Percentiles rank a stretch among this genome's conserved stretches.
Evolutionary conservation across 2,797 vertebrate species (phyloP).

Genomic region (Periophthalmus magnuspinnatus): DNA sequence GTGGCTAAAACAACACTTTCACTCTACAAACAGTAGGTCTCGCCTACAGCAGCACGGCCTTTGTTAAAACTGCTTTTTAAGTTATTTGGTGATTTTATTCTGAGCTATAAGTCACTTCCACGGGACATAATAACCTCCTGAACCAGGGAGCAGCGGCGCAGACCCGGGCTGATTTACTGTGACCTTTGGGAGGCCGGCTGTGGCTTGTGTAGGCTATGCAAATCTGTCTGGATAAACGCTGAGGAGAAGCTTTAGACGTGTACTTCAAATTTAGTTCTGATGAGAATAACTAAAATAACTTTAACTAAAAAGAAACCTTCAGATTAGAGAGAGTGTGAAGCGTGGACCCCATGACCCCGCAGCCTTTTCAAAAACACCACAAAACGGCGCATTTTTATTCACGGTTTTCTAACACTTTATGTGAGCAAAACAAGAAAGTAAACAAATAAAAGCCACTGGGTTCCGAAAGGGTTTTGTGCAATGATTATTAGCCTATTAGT

Average conservation of each 20-base stretch:
- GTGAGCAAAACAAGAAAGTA: conserved; percentile 28
- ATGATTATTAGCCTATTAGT: conserved; percentile 16
- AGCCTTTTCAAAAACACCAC: not conserved
- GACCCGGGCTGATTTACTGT: conserved; percentile 78
- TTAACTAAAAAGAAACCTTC: not conserved
- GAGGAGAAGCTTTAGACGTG: conserved; percentile 58
- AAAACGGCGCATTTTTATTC: not conserved
- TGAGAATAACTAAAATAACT: not conserved
- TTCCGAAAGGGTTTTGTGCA: conserved; percentile 46
- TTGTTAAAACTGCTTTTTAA: conserved; percentile 52
- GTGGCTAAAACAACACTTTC: conserved; percentile 41
- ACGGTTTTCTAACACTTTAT: conserved; percentile 3
- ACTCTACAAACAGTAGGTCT: conserved; percentile 40
- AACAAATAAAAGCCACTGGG: conserved; percentile 17
- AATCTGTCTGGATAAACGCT: conserved; percentile 68
- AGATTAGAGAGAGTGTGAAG: not conserved
- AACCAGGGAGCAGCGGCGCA: conserved; percentile 72
- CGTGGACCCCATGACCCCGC: conserved; percentile 5
- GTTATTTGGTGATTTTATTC: conserved; percentile 67
- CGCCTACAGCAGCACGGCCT: conserved; percentile 35
- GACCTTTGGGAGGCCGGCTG: conserved; percentile 67
- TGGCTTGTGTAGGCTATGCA: conserved; percentile 63
- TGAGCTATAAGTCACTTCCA: conserved; percentile 73
- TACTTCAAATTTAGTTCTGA: not conserved
- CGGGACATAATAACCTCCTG: conserved; percentile 80